Conservation (phyloP, 2,113 vertebrate genomes). For the Centrocercus urophasianus region DNA sequence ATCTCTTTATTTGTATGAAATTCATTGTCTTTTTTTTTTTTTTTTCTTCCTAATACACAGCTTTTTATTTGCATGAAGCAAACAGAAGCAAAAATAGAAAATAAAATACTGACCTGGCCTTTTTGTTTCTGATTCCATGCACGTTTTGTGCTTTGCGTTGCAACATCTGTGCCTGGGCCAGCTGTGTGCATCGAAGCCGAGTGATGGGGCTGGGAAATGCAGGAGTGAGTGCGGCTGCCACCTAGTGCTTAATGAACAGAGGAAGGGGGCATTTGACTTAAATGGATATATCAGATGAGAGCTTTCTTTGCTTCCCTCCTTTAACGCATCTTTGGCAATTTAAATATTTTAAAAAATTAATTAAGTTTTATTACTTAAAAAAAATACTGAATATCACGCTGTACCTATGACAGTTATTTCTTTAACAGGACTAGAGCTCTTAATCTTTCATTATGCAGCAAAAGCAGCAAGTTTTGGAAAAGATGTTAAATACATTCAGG, state of each 20-base stretch:
- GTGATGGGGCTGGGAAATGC: background rate
- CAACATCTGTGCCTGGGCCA: background rate
- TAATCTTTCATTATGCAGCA: background rate
- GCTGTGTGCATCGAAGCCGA: background rate
- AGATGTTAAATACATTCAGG: background rate
- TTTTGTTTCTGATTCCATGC: background rate
- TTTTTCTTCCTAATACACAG: background rate
- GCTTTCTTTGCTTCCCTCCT: background rate
- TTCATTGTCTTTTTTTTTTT: background rate
- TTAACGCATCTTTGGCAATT: background rate
- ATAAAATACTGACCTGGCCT: background rate
- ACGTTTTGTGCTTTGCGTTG: background rate
- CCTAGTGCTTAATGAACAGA: conserved; percentile 25
- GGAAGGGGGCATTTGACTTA: background rate
- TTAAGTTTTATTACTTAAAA: background rate
- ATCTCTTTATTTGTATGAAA: background rate
- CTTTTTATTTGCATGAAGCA: background rate
- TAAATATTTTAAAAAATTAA: background rate
- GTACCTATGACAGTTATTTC: background rate
- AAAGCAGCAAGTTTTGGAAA: background rate
- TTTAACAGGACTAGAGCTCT: background rate
- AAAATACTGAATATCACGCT: background rate
- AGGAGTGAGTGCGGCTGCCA: conserved; percentile 41
- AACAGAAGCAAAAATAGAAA: background rate
- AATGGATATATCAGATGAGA: background rate